A percentile compares a stretch with the other conserved stretches of the same genome.
phyloP scores from a whole-genome alignment of 2,888 invertebrate genomes.

The Ypsolopha scabrella region DNA sequence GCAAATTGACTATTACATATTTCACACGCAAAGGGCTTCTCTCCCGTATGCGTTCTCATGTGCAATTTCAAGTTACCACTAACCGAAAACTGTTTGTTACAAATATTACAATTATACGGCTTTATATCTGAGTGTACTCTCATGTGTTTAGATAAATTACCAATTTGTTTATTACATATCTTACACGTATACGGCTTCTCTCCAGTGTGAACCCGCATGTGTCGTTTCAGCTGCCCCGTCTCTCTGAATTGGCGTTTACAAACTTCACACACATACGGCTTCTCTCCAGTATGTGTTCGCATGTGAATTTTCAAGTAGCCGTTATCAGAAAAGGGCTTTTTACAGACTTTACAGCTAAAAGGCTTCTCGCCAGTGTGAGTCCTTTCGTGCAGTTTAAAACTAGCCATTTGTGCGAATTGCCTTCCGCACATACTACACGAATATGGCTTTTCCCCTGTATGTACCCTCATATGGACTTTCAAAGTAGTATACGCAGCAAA shows the following conservation, averaged over 20 bases:
- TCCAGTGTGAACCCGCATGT: slow-evolving; percentile 47
- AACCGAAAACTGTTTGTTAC: slow-evolving; percentile 39
- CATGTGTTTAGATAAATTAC: slow-evolving; percentile 54
- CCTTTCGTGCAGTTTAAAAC: slow-evolving; percentile 48
- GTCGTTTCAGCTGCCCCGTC: slow-evolving; percentile 46
- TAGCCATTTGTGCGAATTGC: slow-evolving; percentile 54
- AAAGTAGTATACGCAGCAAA: slow-evolving; percentile 54
- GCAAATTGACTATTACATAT: slow-evolving; percentile 31
- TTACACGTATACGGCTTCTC: slow-evolving; percentile 52
- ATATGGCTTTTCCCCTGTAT: slow-evolving; percentile 52
- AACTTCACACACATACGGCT: slow-evolving; percentile 43
- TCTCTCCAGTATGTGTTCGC: slow-evolving; percentile 50
- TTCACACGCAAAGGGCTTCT: slow-evolving; percentile 30
- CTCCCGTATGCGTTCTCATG: slow-evolving; percentile 33
- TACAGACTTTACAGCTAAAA: slow-evolving; percentile 43
- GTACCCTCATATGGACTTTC: slow-evolving; percentile 54
- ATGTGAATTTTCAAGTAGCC: slow-evolving; percentile 57
- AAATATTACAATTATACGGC: slow-evolving; percentile 32
- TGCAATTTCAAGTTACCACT: slow-evolving; percentile 38
- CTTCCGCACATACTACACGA: slow-evolving; percentile 42
- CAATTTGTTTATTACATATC: slow-evolving; percentile 54
- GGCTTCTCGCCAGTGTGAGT: slow-evolving; percentile 54
- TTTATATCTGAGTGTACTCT: slow-evolving; percentile 39
- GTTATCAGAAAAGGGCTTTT: slow-evolving; percentile 54
- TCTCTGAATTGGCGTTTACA: slow-evolving; percentile 50